Evolutionary conservation across 2,888 invertebrate species (phyloP).

Genomic region (Catocala sponsa): DNA sequence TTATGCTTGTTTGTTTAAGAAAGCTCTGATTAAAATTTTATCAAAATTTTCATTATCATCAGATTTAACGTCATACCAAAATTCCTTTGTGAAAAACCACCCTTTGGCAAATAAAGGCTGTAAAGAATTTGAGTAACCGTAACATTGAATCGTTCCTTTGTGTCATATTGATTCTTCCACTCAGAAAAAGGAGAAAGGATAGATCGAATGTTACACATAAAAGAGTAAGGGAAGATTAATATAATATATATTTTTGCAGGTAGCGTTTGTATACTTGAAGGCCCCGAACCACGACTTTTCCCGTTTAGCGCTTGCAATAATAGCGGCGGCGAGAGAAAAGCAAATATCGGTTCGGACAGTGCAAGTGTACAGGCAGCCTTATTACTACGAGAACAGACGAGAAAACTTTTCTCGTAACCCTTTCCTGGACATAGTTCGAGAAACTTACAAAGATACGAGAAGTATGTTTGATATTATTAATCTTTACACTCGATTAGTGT

Average conservation of each 20-base stretch:
- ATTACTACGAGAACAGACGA: conserved; percentile 89
- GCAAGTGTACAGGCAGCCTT: conserved; percentile 78
- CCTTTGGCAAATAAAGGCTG: conserved; percentile 18
- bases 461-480: conserved; percentile 88
- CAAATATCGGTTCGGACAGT: conserved; percentile 91
- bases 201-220: neutral
- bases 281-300: conserved; percentile 92
- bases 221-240: conserved; percentile 7
- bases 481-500: neutral
- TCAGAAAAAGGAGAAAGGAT: conserved; percentile 5
- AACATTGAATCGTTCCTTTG: conserved; percentile 32
- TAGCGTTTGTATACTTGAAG: conserved; percentile 94
- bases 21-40: neutral
- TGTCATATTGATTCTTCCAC: conserved; percentile 10
- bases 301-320: conserved; percentile 93
- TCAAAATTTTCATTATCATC: neutral
- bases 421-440: conserved; percentile 93
- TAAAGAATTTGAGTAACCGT: conserved; percentile 21
- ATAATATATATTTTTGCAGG: conserved; percentile 78
- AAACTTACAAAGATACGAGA: conserved; percentile 95
- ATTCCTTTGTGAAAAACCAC: conserved; percentile 1
- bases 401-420: conserved; percentile 95
- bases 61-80: conserved; percentile 2
- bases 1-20: too few species aligned
- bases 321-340: conserved; percentile 90